Evolutionary conservation across 2,113 vertebrate species (phyloP), one percentile per base, ranked within the genome.

Genomic region (Mixornis gularis): DNA sequence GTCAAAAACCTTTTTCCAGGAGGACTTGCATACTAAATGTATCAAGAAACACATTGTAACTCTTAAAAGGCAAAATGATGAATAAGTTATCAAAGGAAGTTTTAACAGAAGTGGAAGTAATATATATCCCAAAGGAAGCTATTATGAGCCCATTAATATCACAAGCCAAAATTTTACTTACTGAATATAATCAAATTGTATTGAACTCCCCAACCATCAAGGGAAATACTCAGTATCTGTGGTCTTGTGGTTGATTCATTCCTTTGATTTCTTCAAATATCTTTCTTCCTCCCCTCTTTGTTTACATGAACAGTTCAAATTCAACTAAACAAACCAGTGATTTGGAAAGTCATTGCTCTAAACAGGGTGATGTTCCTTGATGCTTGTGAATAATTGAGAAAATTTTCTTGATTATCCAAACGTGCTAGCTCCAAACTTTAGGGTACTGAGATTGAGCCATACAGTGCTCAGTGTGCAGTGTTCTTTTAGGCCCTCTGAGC

Each of bases 41-140:
- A 85, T 83, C 89, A 89, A 94, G 91, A 90, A 87, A 95, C 6
- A 25, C 1, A 1, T 52, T 90, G 92, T 92, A 93, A 84, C 89
- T 95, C 83, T 93, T 93, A 92, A 95, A 96, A 96, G 94, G 82
- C 87, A 83, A 62, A 93, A 68, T 94, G 91, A 97, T 96, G 92
- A 97, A 96, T 97, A 96, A 96, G 78, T 96, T 96, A 97, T 96
- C 95, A 96, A 96, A 96, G 87, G 91, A 97, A 93, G 85, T 96
- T 96, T 93, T 93, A 95, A 93, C 94, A 93, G 79, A 90, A 92
- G 74, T 95, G 73, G 87, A 96, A 95, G 95, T 95, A 96, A 94
- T 91, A 90, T 79, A 87, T 95, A 90, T 95, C 96, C 95, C 95
- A 93, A 77, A 95, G 92, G 96, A 96, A 96, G 85, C 80, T 95